These are phyloP conservation scores for Holcopasites calliopsidis DNA, from an alignment of 1,140 invertebrate species.

Conservation along the genomic window DNA sequence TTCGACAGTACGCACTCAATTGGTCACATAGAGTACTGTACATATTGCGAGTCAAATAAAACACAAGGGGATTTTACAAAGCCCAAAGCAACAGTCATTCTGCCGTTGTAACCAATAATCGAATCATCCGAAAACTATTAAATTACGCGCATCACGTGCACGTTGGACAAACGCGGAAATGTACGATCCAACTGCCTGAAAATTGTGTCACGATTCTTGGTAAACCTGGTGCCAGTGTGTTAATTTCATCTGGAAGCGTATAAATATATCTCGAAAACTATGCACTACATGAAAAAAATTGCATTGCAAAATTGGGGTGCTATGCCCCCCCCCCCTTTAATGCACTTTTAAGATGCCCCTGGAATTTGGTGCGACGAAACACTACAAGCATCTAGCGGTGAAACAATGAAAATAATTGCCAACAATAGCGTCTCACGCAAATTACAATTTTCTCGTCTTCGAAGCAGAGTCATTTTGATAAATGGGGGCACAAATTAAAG, in stretches of 20 bases:
- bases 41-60: constrained; percentile 3
- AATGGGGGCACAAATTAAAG: no score
- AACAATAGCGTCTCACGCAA: no score
- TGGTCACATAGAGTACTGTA: not conserved
- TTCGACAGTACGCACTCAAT: not conserved
- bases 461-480: no score
- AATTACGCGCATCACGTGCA: constrained; percentile 25
- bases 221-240: not conserved
- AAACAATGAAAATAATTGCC: no score
- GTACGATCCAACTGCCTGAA: not conserved
- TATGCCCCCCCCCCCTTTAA: no score
- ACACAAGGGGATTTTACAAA: constrained; percentile 20
- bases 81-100: constrained; percentile 7
- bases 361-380: no score
- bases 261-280: not conserved
- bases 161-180: constrained; percentile 16
- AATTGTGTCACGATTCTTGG: no score
- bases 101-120: constrained; percentile 24
- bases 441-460: no score
- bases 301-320: no score
- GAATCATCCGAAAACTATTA: constrained; percentile 33
- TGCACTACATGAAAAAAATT: no score
- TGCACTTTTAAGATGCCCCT: no score
- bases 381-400: no score
- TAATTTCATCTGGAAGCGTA: not conserved